Base-by-base conservation (phyloP, 2,797 vertebrate species). In the Crocidura indochinensis region DNA sequence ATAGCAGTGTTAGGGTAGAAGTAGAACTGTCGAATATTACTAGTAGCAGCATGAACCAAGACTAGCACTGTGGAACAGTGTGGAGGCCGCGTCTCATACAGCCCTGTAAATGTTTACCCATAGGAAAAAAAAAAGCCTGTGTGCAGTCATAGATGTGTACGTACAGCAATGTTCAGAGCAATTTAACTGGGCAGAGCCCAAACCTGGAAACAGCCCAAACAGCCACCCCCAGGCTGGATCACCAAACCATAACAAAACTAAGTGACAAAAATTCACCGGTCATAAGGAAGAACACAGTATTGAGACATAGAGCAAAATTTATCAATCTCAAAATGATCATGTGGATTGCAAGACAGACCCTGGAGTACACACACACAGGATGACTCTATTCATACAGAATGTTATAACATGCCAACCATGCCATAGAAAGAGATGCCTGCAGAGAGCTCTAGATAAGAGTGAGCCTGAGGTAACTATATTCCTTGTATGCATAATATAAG, bases 301-400 rank as follows among this genome's bases (percentile, higher is more conserved):
- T 17, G 5, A 73, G 51, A 46, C 20, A 74, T 0, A 8, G 2
- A 44, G 29, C 10, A 84, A 80, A 71, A 67, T n/a, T 10, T 19
- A 77, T 72, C 20, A 31, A 44, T 90, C 47, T 65, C 64, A 77
- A 77, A 88, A 20, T 44, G 86, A 68, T 65, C 64, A 38, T 26
- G 64, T 44, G 8, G 22, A 67, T 1, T 60, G 56, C 9, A 47
- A 76, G 27, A 17, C 15, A 77, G 49, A 14, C 12, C 49, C n/a
- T 10, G 24, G 49, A 79, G n/a, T n/a, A 10, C n/a, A 4, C 1
- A 38, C 1, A 20, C 1, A 24, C 6, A 10, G 7, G 24, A 46
- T 7, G 46, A 53, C 8, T 47, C 53, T n/a, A 56, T 2, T 68
- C 44, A 29, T 0, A 67, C 29, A 69, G 77, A 67, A 69, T 74